Conservation (phyloP, 2,113 vertebrate genomes). For the Sebastes schlegelii region DNA sequence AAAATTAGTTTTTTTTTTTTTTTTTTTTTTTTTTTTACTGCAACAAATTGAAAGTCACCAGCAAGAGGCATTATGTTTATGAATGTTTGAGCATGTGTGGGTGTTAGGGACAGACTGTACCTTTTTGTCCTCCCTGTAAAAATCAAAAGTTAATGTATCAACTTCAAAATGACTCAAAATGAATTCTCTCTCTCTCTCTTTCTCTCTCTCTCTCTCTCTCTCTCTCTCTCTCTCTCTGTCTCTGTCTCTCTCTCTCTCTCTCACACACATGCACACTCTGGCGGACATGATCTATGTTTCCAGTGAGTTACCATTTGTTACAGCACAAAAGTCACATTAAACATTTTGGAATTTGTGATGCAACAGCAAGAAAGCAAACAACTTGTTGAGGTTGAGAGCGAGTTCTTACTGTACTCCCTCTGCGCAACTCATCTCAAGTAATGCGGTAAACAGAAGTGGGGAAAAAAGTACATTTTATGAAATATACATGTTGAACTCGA, state of each 20-base stretch:
- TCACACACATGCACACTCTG: background rate
- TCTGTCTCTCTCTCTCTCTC: background rate
- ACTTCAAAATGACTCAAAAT: slow-evolving; percentile 5
- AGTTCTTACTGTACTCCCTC: background rate
- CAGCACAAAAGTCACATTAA: slow-evolving; percentile 44
- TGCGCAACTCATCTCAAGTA: slow-evolving; percentile 13
- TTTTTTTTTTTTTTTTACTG: background rate
- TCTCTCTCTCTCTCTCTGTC: background rate
- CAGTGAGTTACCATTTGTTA: slow-evolving; percentile 45
- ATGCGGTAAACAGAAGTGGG: slow-evolving; percentile 10
- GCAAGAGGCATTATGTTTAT: slow-evolving; percentile 11
- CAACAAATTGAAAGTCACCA: slow-evolving; percentile 42
- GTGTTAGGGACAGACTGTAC: background rate
- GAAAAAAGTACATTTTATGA: background rate
- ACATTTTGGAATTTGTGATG: slow-evolving; percentile 65
- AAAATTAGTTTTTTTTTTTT: slow-evolving; percentile 9
- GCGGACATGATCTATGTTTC: slow-evolving; percentile 20
- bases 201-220: background rate
- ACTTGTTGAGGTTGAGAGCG: slow-evolving; percentile 24
- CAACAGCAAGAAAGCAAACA: slow-evolving; percentile 67
- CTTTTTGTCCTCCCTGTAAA: background rate
- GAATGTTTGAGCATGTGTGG: slow-evolving; percentile 7
- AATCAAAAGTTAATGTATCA: slow-evolving; percentile 17
- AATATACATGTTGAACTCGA: slow-evolving; percentile 39
- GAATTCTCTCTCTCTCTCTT: background rate